Evolutionary conservation across 2,888 invertebrate species (phyloP).

Genomic region (Orchestes rusci): DNA sequence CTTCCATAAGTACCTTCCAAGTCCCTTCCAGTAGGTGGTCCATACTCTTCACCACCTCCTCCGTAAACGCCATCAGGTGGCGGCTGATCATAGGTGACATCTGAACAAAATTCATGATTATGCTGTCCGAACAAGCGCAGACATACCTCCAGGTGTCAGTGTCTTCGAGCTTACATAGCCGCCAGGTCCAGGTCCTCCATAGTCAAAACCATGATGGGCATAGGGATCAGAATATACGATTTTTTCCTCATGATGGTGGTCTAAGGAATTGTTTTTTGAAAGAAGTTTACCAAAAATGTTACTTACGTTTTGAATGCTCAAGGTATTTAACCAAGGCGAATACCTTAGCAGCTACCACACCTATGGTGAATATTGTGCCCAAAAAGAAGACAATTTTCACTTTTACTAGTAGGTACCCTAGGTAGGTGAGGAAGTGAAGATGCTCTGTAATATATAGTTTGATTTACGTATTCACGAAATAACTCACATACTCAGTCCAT

Average conservation of each 20-base stretch:
- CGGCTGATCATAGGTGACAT: constrained; percentile 19
- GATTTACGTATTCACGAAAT: too few relatives aligned
- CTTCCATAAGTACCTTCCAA: too few relatives aligned
- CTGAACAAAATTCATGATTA: constrained; percentile 6
- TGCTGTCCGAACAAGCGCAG: too few relatives aligned
- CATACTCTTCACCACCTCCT: too few relatives aligned
- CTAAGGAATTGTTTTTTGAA: constrained; percentile 7
- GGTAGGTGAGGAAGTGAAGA: constrained; percentile 32
- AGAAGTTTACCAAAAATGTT: not conserved
- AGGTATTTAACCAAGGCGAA: constrained; percentile 36
- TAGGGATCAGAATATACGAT: constrained; percentile 20
- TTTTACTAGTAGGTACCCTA: constrained; percentile 39
- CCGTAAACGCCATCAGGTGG: constrained; percentile 8
- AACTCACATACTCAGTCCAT: constrained; percentile 14
- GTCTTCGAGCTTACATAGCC: constrained; percentile 8
- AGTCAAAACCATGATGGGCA: constrained; percentile 11
- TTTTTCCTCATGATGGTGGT: constrained; percentile 20
- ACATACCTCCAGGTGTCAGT: too few relatives aligned
- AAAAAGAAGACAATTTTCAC: constrained; percentile 37
- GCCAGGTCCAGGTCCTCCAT: constrained; percentile 1
- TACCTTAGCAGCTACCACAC: constrained; percentile 37
- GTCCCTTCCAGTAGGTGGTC: too few relatives aligned
- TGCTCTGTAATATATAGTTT: constrained; percentile 32
- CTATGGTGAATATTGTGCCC: constrained; percentile 35
- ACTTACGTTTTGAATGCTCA: constrained; percentile 34